phyloP scores from a whole-genome alignment of 2,888 invertebrate genomes.

The Plemyria rubiginata region DNA sequence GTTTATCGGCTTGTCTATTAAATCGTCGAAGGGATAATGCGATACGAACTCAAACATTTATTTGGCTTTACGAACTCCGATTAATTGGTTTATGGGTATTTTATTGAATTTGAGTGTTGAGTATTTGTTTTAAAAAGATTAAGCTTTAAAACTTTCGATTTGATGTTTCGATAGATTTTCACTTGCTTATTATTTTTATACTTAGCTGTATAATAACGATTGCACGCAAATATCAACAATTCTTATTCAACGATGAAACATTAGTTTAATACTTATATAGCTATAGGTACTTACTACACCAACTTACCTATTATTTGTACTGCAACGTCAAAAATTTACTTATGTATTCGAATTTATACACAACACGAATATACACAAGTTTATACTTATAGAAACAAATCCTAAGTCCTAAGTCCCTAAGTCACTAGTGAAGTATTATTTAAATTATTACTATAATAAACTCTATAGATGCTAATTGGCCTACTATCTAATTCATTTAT shows the following conservation, averaged over 20 bases:
- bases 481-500: constrained; percentile 8
- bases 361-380: background rate
- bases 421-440: too few species aligned
- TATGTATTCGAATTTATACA: too few species aligned
- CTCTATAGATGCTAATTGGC: constrained; percentile 49
- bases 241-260: too few species aligned
- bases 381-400: background rate
- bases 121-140: constrained; percentile 30
- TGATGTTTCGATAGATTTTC: constrained; percentile 6
- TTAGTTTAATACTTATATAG: too few species aligned
- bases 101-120: constrained; percentile 51
- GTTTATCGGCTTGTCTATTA: constrained; percentile 82
- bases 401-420: too few species aligned
- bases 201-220: too few species aligned
- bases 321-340: too few species aligned
- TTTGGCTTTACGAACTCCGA: constrained; percentile 53
- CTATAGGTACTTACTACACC: too few species aligned
- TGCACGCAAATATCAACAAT: too few species aligned
- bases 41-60: constrained; percentile 75
- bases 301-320: too few species aligned
- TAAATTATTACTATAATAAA: background rate
- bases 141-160: constrained; percentile 19
- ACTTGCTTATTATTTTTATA: too few species aligned
- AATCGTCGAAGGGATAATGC: constrained; percentile 77
- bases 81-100: constrained; percentile 58